Base-by-base conservation (phyloP, 53 echinoderm and acorn worm species). In the Stichopus horrens region DNA sequence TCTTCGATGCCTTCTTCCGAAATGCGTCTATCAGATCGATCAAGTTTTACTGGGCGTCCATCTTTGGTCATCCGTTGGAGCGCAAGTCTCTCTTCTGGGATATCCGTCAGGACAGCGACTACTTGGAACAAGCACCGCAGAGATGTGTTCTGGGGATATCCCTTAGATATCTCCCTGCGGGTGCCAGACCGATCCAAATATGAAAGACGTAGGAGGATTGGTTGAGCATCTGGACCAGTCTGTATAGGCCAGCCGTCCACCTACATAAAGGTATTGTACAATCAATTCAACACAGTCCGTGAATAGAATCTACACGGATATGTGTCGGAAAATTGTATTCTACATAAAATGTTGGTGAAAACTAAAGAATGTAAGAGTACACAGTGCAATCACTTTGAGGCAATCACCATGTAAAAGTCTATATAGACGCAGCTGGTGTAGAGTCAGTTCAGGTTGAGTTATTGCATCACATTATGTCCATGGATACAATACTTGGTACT, bases 191-290 rank as follows among this genome's bases (percentile, higher is more conserved):
- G 16, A 23, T 74, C 58, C 13, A 65, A 58, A 68, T 55, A 90
- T 22, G 87, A 88, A 73, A 86, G 90, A 16, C 93, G 94, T 67
- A 97, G 63, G n/a, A 97, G 81, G 65, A 97, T 88, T 5, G 97
- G 95, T 76, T 92, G 92, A 55, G 91, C 88, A 52, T 80, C 14
- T 0, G 84, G 79, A 21, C 97, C 97, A 5, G 92, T 93, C 55
- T 83, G 81, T 21, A 95, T 88, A 20, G 90, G 63, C 86, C 89
- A 91, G 5, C 95, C 97, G 65, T 92, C 92, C 6, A 97, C 91
- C 95, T 97, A 74, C 37, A 58, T 74, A 23, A 79, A 60, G n/a
- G 53, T 23, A 86, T 10, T 10, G 14, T 22, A 6, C 5, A 20
- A 67, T 67, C 68, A 67, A 3, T 67, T 67, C 68, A 67, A 14